Percentiles rank a stretch among this genome's conserved stretches.
Evolutionary conservation across 2,113 vertebrate genomes (phyloP).

Genomic region (Pterocles gutturalis): DNA sequence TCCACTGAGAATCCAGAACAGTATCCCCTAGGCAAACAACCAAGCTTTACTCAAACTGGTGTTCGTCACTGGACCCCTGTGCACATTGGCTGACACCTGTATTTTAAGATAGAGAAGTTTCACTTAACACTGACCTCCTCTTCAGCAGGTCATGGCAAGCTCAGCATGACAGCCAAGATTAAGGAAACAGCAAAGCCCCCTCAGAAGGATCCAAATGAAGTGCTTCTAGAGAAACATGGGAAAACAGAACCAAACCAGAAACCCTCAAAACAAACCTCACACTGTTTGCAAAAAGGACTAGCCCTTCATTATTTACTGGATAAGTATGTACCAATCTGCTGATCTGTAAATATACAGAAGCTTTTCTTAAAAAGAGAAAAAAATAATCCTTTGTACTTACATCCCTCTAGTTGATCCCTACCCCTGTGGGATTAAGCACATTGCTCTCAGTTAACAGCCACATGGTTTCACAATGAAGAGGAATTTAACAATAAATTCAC

Average conservation of each 20-base stretch:
- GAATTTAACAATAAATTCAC: background rate
- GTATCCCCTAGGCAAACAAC: background rate
- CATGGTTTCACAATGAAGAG: background rate
- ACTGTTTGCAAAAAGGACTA: background rate
- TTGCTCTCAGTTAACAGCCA: background rate
- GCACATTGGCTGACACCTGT: background rate
- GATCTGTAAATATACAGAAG: conserved; percentile 15
- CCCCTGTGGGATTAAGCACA: background rate
- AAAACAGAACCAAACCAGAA: background rate
- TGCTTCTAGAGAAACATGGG: background rate
- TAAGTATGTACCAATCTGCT: conserved; percentile 15
- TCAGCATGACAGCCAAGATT: background rate
- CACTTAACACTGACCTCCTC: background rate
- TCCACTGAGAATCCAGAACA: background rate
- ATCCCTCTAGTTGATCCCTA: background rate
- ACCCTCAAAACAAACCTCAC: background rate
- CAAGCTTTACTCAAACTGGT: background rate
- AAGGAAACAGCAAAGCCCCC: background rate
- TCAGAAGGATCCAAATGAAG: background rate
- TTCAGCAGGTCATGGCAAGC: background rate
- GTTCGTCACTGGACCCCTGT: background rate
- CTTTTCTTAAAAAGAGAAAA: conserved; percentile 7
- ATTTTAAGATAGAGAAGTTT: background rate
- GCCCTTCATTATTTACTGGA: background rate
- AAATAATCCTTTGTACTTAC: conserved; percentile 42